Conservation (phyloP, 1,140 invertebrate genomes). For the Platorchestia sp. region DNA sequence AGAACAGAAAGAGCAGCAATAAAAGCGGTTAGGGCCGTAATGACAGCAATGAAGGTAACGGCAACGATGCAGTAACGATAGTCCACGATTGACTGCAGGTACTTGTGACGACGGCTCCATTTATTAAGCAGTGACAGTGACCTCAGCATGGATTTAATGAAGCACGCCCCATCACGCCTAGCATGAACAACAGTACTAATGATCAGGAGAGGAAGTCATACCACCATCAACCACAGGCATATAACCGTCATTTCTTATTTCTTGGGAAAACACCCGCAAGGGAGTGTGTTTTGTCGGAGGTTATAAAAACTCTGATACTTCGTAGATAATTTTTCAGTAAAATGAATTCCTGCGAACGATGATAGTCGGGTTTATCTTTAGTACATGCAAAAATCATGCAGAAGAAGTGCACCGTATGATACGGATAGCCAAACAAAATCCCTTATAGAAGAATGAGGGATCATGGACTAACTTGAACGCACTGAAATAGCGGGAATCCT, state of each 20-base stretch:
- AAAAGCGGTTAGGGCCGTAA: constrained; percentile 32
- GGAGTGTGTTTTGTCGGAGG: neutral
- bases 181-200: neutral
- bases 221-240: neutral
- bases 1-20: constrained; percentile 51
- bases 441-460: neutral
- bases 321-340: neutral
- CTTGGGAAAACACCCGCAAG: neutral
- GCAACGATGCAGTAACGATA: constrained; percentile 38
- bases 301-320: neutral
- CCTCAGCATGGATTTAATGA: neutral
- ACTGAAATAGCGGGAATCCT: neutral
- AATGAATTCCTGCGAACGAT: neutral
- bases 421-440: neutral
- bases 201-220: neutral
- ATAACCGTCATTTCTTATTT: neutral
- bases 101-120: constrained; percentile 44
- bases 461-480: neutral
- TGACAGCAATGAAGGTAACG: constrained; percentile 41
- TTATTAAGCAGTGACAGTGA: constrained; percentile 3
- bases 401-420: neutral
- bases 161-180: neutral
- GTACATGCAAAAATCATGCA: neutral
- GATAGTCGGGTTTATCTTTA: neutral
- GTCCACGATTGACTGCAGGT: neutral